phyloP scores from a whole-genome alignment of 2,113 vertebrate species.

The Microcebus ravelobensis region DNA sequence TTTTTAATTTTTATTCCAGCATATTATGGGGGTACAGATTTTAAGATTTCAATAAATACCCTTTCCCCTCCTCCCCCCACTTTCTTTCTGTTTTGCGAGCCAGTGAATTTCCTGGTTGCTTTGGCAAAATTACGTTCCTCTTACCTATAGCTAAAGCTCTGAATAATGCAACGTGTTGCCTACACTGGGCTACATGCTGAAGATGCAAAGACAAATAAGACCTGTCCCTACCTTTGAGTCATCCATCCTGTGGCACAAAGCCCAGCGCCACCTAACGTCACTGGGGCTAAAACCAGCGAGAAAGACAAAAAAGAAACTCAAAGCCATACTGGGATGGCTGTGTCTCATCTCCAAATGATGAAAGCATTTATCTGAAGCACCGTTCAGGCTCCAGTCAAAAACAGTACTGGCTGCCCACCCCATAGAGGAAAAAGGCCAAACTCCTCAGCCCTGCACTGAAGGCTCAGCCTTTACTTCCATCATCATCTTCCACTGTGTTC shows the following conservation, averaged over 20 bases:
- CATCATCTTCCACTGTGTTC: background rate
- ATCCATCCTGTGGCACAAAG: background rate
- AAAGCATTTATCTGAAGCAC: background rate
- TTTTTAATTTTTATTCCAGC: too few species aligned
- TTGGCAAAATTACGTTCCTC: slow-evolving; percentile 22
- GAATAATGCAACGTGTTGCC: background rate
- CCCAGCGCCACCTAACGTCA: background rate
- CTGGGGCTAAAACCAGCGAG: background rate
- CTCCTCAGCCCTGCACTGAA: background rate
- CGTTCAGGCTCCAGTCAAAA: background rate
- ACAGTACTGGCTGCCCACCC: background rate
- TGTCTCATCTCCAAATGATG: background rate
- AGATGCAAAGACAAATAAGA: background rate
- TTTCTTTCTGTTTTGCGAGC: background rate
- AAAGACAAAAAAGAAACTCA: background rate
- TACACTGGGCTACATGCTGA: background rate
- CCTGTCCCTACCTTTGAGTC: background rate
- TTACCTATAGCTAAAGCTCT: background rate
- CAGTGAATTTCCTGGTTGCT: background rate
- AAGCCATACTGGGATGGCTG: background rate
- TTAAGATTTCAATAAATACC: too few species aligned
- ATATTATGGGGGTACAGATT: too few species aligned
- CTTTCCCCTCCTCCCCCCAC: too few species aligned
- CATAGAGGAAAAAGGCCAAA: background rate
- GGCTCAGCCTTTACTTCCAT: background rate